Conservation (phyloP, 2,113 vertebrate genomes). For the Hipposideros armiger region DNA sequence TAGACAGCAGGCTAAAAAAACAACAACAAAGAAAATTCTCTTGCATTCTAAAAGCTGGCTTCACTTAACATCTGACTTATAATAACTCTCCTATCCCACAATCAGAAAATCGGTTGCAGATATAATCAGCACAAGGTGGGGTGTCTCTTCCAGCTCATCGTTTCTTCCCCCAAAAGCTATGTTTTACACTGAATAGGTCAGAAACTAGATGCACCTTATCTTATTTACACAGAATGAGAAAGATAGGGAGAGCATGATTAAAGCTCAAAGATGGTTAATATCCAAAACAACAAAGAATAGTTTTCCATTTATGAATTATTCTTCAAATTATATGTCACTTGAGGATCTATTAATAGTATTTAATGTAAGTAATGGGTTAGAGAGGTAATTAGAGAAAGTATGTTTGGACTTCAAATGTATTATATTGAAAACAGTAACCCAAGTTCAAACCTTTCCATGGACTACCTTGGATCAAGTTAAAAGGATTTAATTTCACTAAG, state of each 20-base stretch:
- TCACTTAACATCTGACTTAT: constrained; percentile 66
- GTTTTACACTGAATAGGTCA: background rate
- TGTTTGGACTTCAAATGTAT: constrained; percentile 33
- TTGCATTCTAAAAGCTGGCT: constrained; percentile 55
- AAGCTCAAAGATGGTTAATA: background rate
- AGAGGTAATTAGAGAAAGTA: constrained; percentile 27
- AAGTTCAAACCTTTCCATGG: constrained; percentile 30
- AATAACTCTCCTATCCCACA: constrained; percentile 42
- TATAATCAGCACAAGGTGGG: background rate
- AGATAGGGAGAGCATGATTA: background rate
- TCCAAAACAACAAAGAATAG: background rate
- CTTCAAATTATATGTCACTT: background rate
- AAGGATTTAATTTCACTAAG: constrained; percentile 48
- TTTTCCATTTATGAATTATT: background rate
- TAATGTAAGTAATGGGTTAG: constrained; percentile 23
- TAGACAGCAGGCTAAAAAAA: constrained; percentile 74
- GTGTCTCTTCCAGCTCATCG: background rate
- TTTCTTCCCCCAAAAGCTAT: background rate
- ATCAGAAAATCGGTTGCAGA: constrained; percentile 62
- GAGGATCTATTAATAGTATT: background rate
- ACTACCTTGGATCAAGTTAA: constrained; percentile 44
- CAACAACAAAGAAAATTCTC: constrained; percentile 59
- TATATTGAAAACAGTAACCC: constrained; percentile 29
- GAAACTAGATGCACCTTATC: background rate
- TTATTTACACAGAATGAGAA: constrained; percentile 14